Conservation (phyloP, 1,140 invertebrate species). For the Drosophila sturtevanti region DNA sequence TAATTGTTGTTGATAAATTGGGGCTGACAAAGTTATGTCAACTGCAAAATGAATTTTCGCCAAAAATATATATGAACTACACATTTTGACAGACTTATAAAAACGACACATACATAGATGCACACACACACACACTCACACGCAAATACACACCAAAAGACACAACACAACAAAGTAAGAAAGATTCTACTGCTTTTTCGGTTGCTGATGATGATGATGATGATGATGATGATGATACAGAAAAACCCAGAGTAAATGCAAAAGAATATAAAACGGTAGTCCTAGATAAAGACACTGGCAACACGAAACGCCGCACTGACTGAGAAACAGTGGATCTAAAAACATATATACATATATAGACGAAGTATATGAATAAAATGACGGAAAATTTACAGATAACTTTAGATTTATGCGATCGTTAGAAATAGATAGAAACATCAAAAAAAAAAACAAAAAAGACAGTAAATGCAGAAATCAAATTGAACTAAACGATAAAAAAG, state of each 20-base stretch:
- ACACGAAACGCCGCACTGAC: slow-evolving; percentile 12
- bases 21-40: slow-evolving; percentile 79
- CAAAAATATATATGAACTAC: slow-evolving; percentile 77
- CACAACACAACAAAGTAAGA: slow-evolving; percentile 47
- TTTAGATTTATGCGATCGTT: too few species aligned
- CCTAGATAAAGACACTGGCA: slow-evolving; percentile 47
- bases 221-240: slow-evolving; percentile 26
- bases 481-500: too few species aligned
- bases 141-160: neutral
- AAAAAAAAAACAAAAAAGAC: neutral
- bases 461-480: too few species aligned
- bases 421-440: neutral
- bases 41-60: slow-evolving; percentile 80
- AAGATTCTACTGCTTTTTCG: slow-evolving; percentile 22
- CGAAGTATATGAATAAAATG: too few species aligned
- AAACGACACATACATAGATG: slow-evolving; percentile 50
- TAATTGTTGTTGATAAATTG: slow-evolving; percentile 81
- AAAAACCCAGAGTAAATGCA: slow-evolving; percentile 40
- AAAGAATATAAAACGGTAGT: slow-evolving; percentile 49
- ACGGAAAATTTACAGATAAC: too few species aligned
- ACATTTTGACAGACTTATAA: slow-evolving; percentile 79
- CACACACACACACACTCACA: slow-evolving; percentile 18
- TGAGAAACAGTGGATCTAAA: neutral
- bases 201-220: neutral
- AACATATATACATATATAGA: neutral